Evolutionary conservation across 2,888 invertebrate species (phyloP), one percentile per base, ranked within the genome.

Genomic region (Phengaris arion): DNA sequence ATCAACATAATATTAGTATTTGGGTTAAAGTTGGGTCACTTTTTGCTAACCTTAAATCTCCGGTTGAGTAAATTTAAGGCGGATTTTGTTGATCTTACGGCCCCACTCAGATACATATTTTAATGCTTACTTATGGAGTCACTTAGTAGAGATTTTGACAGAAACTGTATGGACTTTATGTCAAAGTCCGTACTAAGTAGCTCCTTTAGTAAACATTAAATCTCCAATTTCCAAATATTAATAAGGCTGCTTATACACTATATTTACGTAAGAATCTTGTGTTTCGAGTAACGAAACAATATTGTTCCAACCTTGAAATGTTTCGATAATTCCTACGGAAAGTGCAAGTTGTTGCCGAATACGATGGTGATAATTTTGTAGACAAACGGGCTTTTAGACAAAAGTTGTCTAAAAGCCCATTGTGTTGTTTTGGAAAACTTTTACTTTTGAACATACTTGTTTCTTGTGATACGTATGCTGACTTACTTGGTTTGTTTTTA

Each of bases 381-480:
- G 7, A 15, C 70, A 70, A 51, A 70, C 51, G 22, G 22, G 22
- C 51, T 15, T 15, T 6, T 15, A 59, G 10, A 59, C 0, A 22
- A 10, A n/a, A n/a, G n/a, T 52, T 70, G 9, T 22, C 1, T 22
- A 22, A 22, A 22, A 22, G 22, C 22, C 22, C 22, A 1, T 22
- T 15, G 69, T 70, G 15, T 70, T 51, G 51, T 68, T 46, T 45
- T n/a, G 10, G 6, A 45, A 45, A n/a, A 70, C 70, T 70, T 70
- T 70, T 70, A 70, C 70, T 68, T 68, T 68, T 68, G 15, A 68
- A 45, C 45, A 45, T 46, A 68, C 68, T 69, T 35, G 69, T 69
- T 59, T 55, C 75, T 77, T 80, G 48, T 59, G 22, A 68, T 13
- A 35, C 35, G 68, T 68, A 35, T 68, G 13, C n/a, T 68, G 68